Percentiles rank a stretch among this genome's conserved stretches.
phyloP scores from a whole-genome alignment of 2,113 vertebrate genomes.

The Cromileptes altivelis region DNA sequence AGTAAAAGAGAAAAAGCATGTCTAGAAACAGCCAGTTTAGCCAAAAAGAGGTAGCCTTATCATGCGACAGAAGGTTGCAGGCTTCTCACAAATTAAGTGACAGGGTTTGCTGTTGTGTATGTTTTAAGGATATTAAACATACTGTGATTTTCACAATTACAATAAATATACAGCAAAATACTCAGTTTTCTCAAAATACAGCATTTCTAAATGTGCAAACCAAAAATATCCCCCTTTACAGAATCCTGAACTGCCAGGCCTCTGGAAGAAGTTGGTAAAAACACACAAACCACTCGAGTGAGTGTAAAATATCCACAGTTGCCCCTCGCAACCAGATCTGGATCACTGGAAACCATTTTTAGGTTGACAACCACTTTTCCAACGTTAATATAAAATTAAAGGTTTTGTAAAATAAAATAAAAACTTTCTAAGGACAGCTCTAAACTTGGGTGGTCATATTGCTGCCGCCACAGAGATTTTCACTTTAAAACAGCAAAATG shows the following conservation, averaged over 20 bases:
- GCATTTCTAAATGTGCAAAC: constrained; percentile 16
- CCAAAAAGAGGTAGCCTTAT: background rate
- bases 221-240: constrained; percentile 2
- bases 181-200: constrained; percentile 3
- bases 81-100: background rate
- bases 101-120: background rate
- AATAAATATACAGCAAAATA: background rate
- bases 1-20: background rate
- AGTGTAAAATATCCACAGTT: constrained; percentile 5
- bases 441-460: background rate
- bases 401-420: background rate
- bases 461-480: constrained; percentile 24
- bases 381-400: constrained; percentile 10
- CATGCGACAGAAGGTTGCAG: background rate
- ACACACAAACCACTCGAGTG: constrained; percentile 24
- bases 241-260: constrained; percentile 9
- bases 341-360: constrained; percentile 7
- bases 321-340: constrained; percentile 26
- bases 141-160: background rate
- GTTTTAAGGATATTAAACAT: constrained; percentile 1
- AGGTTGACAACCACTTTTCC: constrained; percentile 23
- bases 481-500: background rate
- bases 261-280: constrained; percentile 36
- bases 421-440: background rate
- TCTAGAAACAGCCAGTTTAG: background rate